These are phyloP conservation scores for Pomatostomus ruficeps DNA, from an alignment of 2,113 vertebrate species.

Conservation along the genomic window DNA sequence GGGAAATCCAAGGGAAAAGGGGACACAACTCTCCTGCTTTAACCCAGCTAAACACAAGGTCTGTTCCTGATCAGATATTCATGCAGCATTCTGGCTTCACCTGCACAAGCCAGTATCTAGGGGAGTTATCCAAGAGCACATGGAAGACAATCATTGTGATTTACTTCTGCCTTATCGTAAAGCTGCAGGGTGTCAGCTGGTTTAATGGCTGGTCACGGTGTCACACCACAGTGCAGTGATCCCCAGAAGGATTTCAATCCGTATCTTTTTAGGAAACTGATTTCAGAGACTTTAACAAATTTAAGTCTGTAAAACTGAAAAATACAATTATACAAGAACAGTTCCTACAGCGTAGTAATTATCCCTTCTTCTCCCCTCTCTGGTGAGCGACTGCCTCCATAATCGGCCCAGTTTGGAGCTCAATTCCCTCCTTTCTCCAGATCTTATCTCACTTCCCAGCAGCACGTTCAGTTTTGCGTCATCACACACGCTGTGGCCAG, in stretches of 20 bases:
- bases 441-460: neutral
- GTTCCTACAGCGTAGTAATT: neutral
- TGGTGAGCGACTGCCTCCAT: neutral
- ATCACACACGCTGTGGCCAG: neutral
- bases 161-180: neutral
- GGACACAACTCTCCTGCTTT: neutral
- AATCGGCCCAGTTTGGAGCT: neutral
- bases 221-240: neutral
- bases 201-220: neutral
- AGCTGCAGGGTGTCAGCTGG: neutral
- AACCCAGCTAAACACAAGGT: neutral
- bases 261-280: neutral
- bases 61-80: neutral
- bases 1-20: neutral
- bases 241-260: neutral
- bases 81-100: neutral
- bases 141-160: neutral
- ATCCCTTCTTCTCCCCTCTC: neutral
- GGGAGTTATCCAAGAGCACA: neutral
- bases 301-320: neutral
- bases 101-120: neutral
- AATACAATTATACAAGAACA: neutral
- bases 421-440: neutral
- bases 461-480: neutral
- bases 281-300: neutral